Evolutionary conservation across 92 coral and sea anemone species (phyloP).

Genomic region (Hydrozoanthus gracilis): DNA sequence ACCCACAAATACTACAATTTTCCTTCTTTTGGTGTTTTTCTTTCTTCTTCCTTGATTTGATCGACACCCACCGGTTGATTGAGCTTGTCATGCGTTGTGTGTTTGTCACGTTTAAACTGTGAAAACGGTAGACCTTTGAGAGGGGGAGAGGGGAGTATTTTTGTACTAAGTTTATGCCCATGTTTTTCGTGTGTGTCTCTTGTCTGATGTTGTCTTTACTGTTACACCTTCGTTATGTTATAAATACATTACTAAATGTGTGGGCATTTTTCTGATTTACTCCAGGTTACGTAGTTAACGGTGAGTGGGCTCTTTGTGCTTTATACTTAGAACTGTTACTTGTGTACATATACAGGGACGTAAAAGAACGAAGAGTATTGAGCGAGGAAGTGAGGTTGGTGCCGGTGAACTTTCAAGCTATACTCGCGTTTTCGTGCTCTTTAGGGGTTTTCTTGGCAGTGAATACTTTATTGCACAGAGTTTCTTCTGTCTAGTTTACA

Average conservation of each 20-base stretch:
- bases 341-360: slow-evolving; percentile 66
- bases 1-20: no score
- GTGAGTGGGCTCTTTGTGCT: background rate
- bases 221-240: no score
- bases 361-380: slow-evolving; percentile 79
- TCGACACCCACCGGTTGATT: no score
- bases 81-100: no score
- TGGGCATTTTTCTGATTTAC: background rate
- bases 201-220: background rate
- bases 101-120: background rate
- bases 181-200: background rate
- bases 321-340: slow-evolving; percentile 37
- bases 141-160: background rate
- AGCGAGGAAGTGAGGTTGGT: slow-evolving; percentile 92
- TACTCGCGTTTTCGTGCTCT: background rate
- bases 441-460: background rate
- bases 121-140: background rate
- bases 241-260: no score
- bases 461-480: background rate
- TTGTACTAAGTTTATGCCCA: background rate
- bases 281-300: background rate
- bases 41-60: no score
- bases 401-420: background rate
- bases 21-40: no score
- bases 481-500: background rate